Conservation (phyloP, 1,140 invertebrate genomes). For the Mylabris phalerata region DNA sequence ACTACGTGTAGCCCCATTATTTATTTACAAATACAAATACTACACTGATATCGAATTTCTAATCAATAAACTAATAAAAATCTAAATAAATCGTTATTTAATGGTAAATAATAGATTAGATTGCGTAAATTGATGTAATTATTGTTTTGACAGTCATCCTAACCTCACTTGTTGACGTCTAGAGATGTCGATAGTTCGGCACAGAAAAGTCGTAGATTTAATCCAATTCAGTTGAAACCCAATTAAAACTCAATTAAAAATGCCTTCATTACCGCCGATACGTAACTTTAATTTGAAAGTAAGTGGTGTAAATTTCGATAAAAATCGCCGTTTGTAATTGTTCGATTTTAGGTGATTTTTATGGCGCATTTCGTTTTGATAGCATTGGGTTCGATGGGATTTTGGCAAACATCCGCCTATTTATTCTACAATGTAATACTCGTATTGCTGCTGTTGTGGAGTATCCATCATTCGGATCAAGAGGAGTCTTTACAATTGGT, state of each 20-base stretch:
- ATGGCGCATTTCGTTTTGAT: constrained; percentile 17
- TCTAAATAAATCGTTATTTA: too few relatives aligned
- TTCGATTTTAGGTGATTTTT: constrained; percentile 16
- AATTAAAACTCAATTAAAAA: not conserved
- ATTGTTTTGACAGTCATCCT: too few relatives aligned
- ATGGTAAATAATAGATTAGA: too few relatives aligned
- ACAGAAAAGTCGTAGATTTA: not conserved
- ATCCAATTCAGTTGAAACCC: not conserved
- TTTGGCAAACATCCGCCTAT: constrained; percentile 12
- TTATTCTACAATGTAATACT: constrained; percentile 20
- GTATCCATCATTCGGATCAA: constrained; percentile 4
- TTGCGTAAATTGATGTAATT: too few relatives aligned
- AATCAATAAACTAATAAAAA: too few relatives aligned
- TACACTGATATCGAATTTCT: too few relatives aligned
- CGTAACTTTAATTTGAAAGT: constrained; percentile 8
- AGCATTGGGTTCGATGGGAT: constrained; percentile 14
- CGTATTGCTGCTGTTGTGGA: constrained; percentile 15
- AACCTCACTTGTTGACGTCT: too few relatives aligned
- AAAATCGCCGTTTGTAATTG: not conserved
- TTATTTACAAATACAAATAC: too few relatives aligned
- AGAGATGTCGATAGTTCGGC: too few relatives aligned
- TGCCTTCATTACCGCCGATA: constrained; percentile 5
- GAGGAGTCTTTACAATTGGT: constrained; percentile 20
- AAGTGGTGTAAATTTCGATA: not conserved
- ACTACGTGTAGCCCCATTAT: too few relatives aligned